Conservation (phyloP, 2,113 vertebrate species). For the Tricholaema leucomelas region DNA sequence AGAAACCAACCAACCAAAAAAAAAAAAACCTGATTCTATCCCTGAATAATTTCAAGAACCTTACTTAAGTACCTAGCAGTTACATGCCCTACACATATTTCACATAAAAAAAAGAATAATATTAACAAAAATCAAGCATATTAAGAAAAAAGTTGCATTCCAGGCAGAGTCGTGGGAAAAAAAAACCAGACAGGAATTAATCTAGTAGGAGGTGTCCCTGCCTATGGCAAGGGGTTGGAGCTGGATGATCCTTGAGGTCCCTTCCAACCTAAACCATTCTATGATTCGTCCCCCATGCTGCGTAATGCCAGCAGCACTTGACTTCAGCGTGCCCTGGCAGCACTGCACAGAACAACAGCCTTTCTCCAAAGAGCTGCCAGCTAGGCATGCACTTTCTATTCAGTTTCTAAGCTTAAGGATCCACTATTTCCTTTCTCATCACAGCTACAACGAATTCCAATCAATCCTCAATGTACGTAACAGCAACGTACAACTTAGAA, state of each 20-base stretch:
- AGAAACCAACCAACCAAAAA: too few relatives aligned
- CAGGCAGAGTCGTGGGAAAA: background rate
- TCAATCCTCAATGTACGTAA: background rate
- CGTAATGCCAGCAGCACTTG: too few relatives aligned
- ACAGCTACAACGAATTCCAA: background rate
- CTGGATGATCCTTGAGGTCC: too few relatives aligned
- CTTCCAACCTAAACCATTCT: too few relatives aligned
- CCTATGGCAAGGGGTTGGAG: too few relatives aligned
- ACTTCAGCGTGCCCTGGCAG: too few relatives aligned
- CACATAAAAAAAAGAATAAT: background rate
- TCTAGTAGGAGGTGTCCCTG: too few relatives aligned
- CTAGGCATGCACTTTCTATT: too few relatives aligned
- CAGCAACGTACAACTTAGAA: background rate
- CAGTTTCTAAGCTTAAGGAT: background rate
- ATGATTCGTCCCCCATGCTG: too few relatives aligned
- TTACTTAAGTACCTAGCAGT: background rate
- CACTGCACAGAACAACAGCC: too few relatives aligned
- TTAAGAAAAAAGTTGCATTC: background rate
- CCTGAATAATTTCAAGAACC: background rate
- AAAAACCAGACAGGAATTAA: background rate
- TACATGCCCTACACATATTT: background rate
- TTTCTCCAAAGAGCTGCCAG: too few relatives aligned
- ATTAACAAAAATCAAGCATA: background rate
- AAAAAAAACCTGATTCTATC: background rate
- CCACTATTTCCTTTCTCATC: background rate